Conservation (phyloP, 2,113 vertebrate genomes). For the Poecile atricapillus region DNA sequence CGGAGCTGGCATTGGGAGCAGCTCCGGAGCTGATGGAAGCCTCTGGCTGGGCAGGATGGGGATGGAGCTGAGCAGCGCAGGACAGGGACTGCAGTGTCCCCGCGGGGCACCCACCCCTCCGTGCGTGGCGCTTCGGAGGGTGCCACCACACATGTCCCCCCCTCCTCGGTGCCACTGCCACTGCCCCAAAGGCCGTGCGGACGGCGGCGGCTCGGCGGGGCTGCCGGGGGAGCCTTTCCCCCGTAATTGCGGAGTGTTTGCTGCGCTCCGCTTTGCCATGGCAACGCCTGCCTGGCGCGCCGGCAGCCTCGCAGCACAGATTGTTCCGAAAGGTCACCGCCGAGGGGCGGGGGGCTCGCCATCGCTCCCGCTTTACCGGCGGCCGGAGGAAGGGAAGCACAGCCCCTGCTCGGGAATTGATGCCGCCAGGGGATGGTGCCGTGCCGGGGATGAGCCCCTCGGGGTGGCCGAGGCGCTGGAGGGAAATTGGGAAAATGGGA, state of each 20-base stretch:
- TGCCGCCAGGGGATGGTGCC: not conserved
- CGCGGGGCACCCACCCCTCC: not conserved
- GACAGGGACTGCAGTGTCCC: too few species aligned
- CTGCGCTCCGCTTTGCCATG: slow-evolving; percentile 51
- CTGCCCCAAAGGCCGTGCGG: not conserved
- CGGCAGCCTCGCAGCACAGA: slow-evolving; percentile 21
- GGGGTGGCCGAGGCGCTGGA: not conserved
- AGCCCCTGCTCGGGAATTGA: not conserved
- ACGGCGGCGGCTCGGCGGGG: not conserved
- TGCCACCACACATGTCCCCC: not conserved
- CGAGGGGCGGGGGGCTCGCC: slow-evolving; percentile 25
- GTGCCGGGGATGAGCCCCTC: not conserved
- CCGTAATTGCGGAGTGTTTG: not conserved
- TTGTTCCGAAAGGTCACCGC: slow-evolving; percentile 57
- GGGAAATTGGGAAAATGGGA: accelerated
- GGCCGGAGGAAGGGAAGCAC: not conserved
- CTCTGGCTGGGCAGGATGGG: not conserved
- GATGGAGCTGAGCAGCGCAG: not conserved
- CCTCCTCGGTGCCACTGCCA: not conserved
- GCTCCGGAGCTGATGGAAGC: accelerated
- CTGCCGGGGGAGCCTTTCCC: not conserved
- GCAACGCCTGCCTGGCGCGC: slow-evolving; percentile 53
- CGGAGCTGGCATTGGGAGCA: not conserved
- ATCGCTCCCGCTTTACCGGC: not conserved
- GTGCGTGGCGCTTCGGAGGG: accelerated